These are phyloP conservation scores for Oncorhynchus gorbuscha DNA, from an alignment of 2,113 vertebrate genomes.

Conservation along the genomic window DNA sequence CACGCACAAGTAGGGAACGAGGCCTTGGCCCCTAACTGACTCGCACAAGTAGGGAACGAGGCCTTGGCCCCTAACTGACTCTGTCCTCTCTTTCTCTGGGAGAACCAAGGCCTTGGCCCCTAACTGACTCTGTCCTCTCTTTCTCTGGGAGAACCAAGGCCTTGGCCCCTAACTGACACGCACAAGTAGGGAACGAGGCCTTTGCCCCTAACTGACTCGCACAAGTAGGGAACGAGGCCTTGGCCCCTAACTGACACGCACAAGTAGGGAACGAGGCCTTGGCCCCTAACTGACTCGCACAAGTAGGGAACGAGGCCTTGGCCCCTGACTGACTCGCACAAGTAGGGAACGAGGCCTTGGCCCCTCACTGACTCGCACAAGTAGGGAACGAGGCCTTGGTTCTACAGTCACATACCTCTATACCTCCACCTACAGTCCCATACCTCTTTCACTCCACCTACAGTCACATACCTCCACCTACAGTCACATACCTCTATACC, in stretches of 20 bases:
- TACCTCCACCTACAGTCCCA: too few species aligned
- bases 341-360: not conserved
- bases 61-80: not conserved
- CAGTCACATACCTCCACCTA: too few species aligned
- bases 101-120: not conserved
- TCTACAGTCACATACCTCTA: too few species aligned
- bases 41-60: too few species aligned
- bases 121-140: too few species aligned
- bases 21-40: not conserved
- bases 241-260: not conserved
- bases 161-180: not conserved
- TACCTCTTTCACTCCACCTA: too few species aligned
- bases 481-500: too few species aligned
- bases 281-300: not conserved
- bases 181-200: not conserved
- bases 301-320: not conserved
- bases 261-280: slow-evolving; percentile 4
- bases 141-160: too few species aligned
- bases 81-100: not conserved
- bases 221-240: slow-evolving; percentile 3
- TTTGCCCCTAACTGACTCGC: not conserved
- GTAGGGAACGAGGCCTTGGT: too few species aligned
- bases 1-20: too few species aligned
- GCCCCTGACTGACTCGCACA: not conserved
- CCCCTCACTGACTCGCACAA: too few species aligned